These are phyloP conservation scores for Tympanoctomys barrerae DNA, from an alignment of 2,797 vertebrate genomes.

Conservation along the genomic window DNA sequence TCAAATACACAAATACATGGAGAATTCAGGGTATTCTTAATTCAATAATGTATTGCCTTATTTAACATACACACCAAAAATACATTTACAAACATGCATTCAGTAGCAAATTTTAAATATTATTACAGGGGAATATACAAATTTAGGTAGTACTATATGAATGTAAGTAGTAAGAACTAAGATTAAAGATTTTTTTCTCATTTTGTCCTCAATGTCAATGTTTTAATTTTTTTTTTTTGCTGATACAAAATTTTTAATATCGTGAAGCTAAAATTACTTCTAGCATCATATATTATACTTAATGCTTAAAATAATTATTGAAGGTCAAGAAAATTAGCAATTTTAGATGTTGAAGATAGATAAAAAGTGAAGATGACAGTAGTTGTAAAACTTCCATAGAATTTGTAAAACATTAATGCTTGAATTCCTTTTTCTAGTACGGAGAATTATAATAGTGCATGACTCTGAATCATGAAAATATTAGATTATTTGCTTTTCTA, in stretches of 20 bases:
- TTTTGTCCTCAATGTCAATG: neutral
- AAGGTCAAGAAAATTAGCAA: neutral
- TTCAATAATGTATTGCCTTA: neutral
- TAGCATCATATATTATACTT: neutral
- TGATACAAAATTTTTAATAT: neutral
- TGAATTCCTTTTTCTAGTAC: neutral
- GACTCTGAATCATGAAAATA: neutral
- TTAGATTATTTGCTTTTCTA: conserved; percentile 27
- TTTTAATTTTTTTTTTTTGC: neutral
- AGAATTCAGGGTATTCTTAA: neutral
- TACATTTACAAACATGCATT: neutral
- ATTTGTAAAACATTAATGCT: neutral
- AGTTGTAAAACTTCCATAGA: neutral
- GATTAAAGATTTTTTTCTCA: neutral
- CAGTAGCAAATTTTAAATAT: neutral
- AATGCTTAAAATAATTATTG: conserved; percentile 9
- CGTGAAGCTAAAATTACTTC: neutral
- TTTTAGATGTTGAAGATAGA: conserved; percentile 4
- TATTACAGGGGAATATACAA: neutral
- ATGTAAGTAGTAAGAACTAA: neutral
- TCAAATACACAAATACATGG: neutral
- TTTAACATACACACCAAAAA: conserved; percentile 7
- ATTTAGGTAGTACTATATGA: neutral
- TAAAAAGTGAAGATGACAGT: neutral
- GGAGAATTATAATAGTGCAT: conserved; percentile 26